phyloP scores from a whole-genome alignment of 2,888 invertebrate genomes.

The Lasioglossum calceatum region DNA sequence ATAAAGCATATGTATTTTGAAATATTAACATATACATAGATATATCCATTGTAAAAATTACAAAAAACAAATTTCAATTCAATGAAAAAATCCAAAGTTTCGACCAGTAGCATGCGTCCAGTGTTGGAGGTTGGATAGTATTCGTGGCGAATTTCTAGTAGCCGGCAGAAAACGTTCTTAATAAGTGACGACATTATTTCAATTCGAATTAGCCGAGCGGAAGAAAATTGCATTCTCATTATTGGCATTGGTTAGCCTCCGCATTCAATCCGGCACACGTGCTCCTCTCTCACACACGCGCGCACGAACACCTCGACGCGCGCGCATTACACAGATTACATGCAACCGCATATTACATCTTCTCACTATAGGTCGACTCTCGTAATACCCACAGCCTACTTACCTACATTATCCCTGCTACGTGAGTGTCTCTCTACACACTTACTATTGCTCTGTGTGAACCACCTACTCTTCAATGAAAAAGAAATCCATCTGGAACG shows the following conservation, averaged over 20 bases:
- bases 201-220: neutral
- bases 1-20: too few relatives aligned
- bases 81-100: neutral
- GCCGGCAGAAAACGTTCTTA: conserved; percentile 4
- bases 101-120: neutral
- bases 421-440: conserved; percentile 18
- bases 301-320: conserved; percentile 30
- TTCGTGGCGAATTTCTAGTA: neutral
- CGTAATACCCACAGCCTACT: conserved; percentile 83
- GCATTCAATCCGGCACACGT: conserved; percentile 44
- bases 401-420: conserved; percentile 81
- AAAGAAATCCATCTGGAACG: conserved; percentile 21
- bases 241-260: conserved; percentile 53
- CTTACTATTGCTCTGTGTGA: conserved; percentile 45
- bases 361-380: conserved; percentile 75
- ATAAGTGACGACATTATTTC: conserved; percentile 21
- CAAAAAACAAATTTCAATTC: neutral
- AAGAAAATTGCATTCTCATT: conserved; percentile 57
- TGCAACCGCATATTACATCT: conserved; percentile 68
- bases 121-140: neutral
- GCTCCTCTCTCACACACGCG: neutral
- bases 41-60: too few relatives aligned
- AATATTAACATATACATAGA: too few relatives aligned
- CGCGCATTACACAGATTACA: conserved; percentile 55
- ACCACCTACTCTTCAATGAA: conserved; percentile 53